A percentile compares a stretch with the other conserved stretches of the same genome.
phyloP scores from a whole-genome alignment of 2,797 vertebrate species.

The Astyanax mexicanus region DNA sequence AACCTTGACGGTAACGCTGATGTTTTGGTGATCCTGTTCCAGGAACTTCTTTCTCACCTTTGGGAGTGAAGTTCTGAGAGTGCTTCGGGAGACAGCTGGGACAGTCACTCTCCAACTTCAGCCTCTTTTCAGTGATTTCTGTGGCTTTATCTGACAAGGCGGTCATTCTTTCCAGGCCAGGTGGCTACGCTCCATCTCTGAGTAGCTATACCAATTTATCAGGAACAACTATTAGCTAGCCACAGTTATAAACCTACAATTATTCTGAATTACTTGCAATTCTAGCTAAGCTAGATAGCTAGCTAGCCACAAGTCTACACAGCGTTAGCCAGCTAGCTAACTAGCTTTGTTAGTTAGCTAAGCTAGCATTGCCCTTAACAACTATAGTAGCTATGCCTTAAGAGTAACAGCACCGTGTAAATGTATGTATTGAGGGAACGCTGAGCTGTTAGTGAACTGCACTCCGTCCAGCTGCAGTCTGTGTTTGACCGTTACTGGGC shows the following conservation, averaged over 20 bases:
- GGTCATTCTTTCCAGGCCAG: conserved; percentile 26
- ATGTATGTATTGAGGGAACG: neutral
- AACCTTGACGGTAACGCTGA: conserved; percentile 4
- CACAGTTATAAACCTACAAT: no score
- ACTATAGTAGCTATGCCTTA: neutral
- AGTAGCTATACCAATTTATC: neutral
- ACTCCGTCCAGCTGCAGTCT: neutral
- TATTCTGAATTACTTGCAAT: neutral
- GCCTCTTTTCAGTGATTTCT: conserved; percentile 29
- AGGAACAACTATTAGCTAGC: neutral
- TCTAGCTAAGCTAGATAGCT: no score
- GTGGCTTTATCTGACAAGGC: neutral
- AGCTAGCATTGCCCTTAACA: neutral
- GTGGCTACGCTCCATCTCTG: neutral
- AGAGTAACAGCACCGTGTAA: neutral
- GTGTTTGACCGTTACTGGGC: neutral
- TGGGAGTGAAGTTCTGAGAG: neutral
- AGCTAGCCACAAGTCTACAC: neutral
- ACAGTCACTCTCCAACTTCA: conserved; percentile 30
- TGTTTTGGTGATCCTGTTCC: neutral
- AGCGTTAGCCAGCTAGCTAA: neutral
- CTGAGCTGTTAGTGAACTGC: neutral
- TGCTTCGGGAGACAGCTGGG: neutral
- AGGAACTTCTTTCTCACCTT: conserved; percentile 2
- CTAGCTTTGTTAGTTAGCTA: neutral